Conservation (phyloP, 30 jellyfish, hydroid and myxozoan species). For the Cassiopea andromeda region DNA sequence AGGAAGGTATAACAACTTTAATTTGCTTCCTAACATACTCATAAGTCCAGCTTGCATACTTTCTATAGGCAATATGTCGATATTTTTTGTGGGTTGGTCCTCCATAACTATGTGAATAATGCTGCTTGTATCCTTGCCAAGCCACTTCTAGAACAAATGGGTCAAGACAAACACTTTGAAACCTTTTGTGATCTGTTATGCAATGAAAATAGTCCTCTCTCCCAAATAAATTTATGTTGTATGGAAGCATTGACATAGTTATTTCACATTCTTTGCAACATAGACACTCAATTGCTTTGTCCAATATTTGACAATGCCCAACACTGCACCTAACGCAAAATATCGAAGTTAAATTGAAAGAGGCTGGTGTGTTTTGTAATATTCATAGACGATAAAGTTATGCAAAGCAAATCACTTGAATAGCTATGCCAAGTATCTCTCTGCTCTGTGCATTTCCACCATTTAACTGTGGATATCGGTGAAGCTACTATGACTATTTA, state of each 20-base stretch:
- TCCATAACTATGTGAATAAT: slow-evolving; percentile 8
- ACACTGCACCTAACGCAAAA: slow-evolving; percentile 44
- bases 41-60: slow-evolving; percentile 20
- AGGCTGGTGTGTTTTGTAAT: no score
- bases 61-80: slow-evolving; percentile 32
- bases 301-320: slow-evolving; percentile 40
- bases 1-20: slow-evolving; percentile 31
- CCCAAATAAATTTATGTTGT: slow-evolving; percentile 32
- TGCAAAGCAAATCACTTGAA: slow-evolving; percentile 14
- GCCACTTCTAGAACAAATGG: slow-evolving; percentile 39
- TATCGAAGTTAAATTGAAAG: background rate
- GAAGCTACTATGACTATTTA: background rate
- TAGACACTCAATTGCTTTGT: slow-evolving; percentile 24
- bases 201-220: slow-evolving; percentile 36
- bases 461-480: slow-evolving; percentile 6
- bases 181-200: slow-evolving; percentile 27
- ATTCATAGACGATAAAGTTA: background rate
- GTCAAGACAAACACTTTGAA: slow-evolving; percentile 36
- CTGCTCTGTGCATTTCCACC: slow-evolving; percentile 39
- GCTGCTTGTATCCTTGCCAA: slow-evolving; percentile 49
- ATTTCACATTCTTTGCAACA: slow-evolving; percentile 49
- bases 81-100: slow-evolving; percentile 15
- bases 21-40: slow-evolving; percentile 26
- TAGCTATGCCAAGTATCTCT: slow-evolving; percentile 37
- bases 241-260: slow-evolving; percentile 33